Evolutionary conservation across 1,140 invertebrate genomes (phyloP).

Genomic region (Octopus bimaculoides): DNA sequence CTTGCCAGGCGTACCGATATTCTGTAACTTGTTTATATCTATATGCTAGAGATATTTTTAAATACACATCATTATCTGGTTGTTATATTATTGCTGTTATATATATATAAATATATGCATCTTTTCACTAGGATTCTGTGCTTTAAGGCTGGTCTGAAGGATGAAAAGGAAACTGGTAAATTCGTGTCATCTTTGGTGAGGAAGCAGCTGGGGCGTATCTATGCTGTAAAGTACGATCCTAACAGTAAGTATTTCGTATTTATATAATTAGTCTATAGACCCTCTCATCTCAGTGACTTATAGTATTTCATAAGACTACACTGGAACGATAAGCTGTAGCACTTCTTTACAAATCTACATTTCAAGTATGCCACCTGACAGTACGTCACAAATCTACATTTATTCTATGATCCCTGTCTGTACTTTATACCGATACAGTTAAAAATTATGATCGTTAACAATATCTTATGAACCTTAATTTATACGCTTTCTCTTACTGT

Average conservation of each 20-base stretch:
- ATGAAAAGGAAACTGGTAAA: not conserved
- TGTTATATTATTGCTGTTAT: too few relatives aligned
- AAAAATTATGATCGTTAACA: too few relatives aligned
- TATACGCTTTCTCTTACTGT: not conserved
- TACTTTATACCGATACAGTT: not conserved
- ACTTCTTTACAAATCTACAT: not conserved
- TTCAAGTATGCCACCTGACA: not conserved
- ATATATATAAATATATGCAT: too few relatives aligned
- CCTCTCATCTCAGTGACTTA: not conserved
- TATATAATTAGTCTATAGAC: not conserved
- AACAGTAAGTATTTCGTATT: constrained; percentile 7
- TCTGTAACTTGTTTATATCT: too few relatives aligned
- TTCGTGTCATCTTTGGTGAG: not conserved
- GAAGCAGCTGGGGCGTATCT: not conserved
- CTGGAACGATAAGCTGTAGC: not conserved
- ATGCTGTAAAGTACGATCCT: not conserved
- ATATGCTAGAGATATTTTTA: too few relatives aligned
- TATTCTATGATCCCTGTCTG: not conserved
- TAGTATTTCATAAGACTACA: not conserved
- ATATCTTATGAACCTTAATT: too few relatives aligned
- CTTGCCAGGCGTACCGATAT: too few relatives aligned
- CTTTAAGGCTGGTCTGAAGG: constrained; percentile 2
- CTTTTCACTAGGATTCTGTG: constrained; percentile 10
- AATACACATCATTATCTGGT: too few relatives aligned
- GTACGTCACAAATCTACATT: not conserved